phyloP scores from a whole-genome alignment of 2,888 invertebrate genomes.

The Sympetrum striolatum region DNA sequence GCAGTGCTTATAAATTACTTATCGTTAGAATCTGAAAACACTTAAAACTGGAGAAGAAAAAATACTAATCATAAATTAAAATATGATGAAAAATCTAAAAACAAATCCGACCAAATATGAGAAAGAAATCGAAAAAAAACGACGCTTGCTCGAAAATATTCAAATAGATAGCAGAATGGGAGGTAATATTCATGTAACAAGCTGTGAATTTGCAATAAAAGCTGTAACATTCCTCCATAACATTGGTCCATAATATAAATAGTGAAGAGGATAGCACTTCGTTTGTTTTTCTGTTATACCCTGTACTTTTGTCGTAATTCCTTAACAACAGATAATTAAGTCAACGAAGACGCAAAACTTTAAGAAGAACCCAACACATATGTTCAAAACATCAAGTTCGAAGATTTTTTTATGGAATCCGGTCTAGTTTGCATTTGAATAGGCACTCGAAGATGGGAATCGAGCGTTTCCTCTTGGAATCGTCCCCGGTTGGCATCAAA shows the following conservation, averaged over 20 bases:
- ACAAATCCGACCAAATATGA: neutral
- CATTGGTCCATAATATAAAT: slow-evolving; percentile 41
- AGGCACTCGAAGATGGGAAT: neutral
- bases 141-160: neutral
- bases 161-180: neutral
- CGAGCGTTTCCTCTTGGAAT: neutral
- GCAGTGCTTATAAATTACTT: neutral
- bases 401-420: neutral
- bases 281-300: slow-evolving; percentile 25
- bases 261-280: slow-evolving; percentile 32
- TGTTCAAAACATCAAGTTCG: neutral
- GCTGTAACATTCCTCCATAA: slow-evolving; percentile 13
- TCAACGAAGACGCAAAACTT: neutral
- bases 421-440: neutral
- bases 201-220: slow-evolving; percentile 15
- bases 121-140: neutral
- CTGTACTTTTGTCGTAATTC: slow-evolving; percentile 39
- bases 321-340: slow-evolving; percentile 9
- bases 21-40: neutral
- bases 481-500: neutral
- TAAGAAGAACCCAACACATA: neutral
- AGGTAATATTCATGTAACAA: neutral
- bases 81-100: neutral
- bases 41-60: neutral
- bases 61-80: neutral